A percentile compares a stretch with the other conserved stretches of the same genome.
phyloP scores from a whole-genome alignment of 2,888 invertebrate species.

The Clunio marinus region DNA sequence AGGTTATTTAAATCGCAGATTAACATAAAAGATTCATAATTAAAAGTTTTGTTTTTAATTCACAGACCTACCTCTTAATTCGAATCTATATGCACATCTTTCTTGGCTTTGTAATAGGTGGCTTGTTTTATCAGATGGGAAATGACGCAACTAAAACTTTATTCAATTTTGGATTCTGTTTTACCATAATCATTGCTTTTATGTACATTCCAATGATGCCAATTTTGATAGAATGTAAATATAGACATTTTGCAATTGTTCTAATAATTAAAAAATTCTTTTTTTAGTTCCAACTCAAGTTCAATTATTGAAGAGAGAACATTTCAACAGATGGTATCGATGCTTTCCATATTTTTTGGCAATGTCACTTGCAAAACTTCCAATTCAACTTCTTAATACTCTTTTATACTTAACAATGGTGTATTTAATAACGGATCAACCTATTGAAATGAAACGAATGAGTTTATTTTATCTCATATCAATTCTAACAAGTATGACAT shows the following conservation, averaged over 20 bases:
- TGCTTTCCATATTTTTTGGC: slow-evolving; percentile 75
- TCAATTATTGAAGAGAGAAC: slow-evolving; percentile 70
- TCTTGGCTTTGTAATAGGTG: slow-evolving; percentile 65
- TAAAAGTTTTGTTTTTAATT: neutral
- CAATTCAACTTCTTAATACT: slow-evolving; percentile 65
- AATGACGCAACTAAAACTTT: slow-evolving; percentile 76
- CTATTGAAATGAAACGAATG: slow-evolving; percentile 64
- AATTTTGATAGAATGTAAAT: slow-evolving; percentile 73
- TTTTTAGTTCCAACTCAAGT: slow-evolving; percentile 74
- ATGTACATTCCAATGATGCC: slow-evolving; percentile 81
- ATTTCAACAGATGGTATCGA: slow-evolving; percentile 82
- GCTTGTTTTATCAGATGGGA: slow-evolving; percentile 68
- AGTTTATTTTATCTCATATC: slow-evolving; percentile 67
- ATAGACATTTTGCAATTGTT: slow-evolving; percentile 37
- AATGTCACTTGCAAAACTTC: slow-evolving; percentile 65
- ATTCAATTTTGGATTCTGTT: slow-evolving; percentile 81
- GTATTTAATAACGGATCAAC: slow-evolving; percentile 71
- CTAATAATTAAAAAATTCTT: slow-evolving; percentile 31
- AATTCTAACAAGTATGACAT: slow-evolving; percentile 66
- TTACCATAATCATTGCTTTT: slow-evolving; percentile 72
- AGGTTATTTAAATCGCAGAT: slow-evolving; percentile 51
- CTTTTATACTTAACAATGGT: slow-evolving; percentile 65
- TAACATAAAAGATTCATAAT: too few relatives aligned
- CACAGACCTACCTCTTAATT: slow-evolving; percentile 65
- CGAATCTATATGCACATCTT: slow-evolving; percentile 64